Percentiles rank a stretch among this genome's conserved stretches.
These are phyloP conservation scores for Stomatorhinus ivindoensis DNA, from an alignment of 2,113 vertebrate genomes.

Conservation along the genomic window DNA sequence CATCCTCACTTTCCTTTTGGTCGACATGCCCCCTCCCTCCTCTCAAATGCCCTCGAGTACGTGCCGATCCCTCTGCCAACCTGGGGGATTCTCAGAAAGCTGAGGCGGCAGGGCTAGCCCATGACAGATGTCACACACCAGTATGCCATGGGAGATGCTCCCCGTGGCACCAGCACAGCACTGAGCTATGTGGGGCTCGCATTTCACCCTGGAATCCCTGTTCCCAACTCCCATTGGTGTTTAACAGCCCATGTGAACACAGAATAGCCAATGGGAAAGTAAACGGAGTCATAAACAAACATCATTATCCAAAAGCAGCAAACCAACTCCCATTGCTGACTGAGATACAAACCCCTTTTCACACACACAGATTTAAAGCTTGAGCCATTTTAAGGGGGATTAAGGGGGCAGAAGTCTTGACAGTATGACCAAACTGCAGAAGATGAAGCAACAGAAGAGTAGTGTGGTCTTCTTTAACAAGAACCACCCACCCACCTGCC, in stretches of 20 bases:
- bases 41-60: not conserved
- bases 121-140: not conserved
- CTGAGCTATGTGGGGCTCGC: not conserved
- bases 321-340: not conserved
- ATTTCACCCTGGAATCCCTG: not conserved
- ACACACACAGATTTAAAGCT: not conserved
- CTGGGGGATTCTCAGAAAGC: not conserved
- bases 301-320: not conserved
- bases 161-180: not conserved
- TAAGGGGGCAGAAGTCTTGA: not conserved
- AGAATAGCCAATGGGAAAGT: not conserved
- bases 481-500: not conserved
- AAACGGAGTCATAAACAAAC: not conserved
- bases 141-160: not conserved
- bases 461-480: not conserved
- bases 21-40: not conserved
- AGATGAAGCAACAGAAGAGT: not conserved
- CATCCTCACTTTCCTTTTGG: not conserved
- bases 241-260: not conserved
- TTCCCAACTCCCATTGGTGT: not conserved
- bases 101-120: not conserved
- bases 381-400: not conserved
- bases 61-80: not conserved
- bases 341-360: not conserved
- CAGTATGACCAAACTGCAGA: not conserved